A percentile compares a stretch with the other conserved stretches of the same genome.
Evolutionary conservation across 1,140 invertebrate genomes (phyloP).

Genomic region (Drosophila pruinosa): DNA sequence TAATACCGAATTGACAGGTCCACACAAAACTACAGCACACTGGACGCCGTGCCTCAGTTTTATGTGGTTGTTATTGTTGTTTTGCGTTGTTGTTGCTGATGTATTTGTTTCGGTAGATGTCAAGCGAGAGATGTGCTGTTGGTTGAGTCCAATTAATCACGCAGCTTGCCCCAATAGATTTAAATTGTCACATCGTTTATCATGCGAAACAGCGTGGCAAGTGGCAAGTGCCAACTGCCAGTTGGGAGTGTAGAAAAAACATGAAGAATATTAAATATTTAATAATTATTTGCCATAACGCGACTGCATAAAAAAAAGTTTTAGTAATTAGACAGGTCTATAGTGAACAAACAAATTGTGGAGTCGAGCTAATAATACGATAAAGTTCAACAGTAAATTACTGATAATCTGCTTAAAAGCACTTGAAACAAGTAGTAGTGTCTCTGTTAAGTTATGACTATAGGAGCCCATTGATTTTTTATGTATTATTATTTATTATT

Average conservation of each 20-base stretch:
- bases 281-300: conserved; percentile 43
- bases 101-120: conserved; percentile 55
- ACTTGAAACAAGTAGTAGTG: conserved; percentile 9
- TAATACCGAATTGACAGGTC: conserved; percentile 70
- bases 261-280: conserved; percentile 48
- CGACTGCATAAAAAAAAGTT: conserved; percentile 2
- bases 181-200: conserved; percentile 79
- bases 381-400: conserved; percentile 49
- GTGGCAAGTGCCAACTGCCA: conserved; percentile 2
- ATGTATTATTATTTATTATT: too few species aligned
- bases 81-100: conserved; percentile 30
- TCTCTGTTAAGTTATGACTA: too few species aligned
- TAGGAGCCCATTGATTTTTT: too few species aligned
- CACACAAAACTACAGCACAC: conserved; percentile 51
- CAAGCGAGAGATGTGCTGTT: conserved; percentile 35
- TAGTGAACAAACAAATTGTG: conserved; percentile 12
- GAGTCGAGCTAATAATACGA: conserved; percentile 47
- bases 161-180: conserved; percentile 69
- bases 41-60: neutral
- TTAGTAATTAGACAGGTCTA: conserved; percentile 43
- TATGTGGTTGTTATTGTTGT: neutral
- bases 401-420: conserved; percentile 49
- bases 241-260: conserved; percentile 12
- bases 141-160: conserved; percentile 70
- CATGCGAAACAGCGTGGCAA: conserved; percentile 28